These are phyloP conservation scores for Rhagonycha lutea DNA, from an alignment of 2,888 invertebrate genomes.

Conservation along the genomic window DNA sequence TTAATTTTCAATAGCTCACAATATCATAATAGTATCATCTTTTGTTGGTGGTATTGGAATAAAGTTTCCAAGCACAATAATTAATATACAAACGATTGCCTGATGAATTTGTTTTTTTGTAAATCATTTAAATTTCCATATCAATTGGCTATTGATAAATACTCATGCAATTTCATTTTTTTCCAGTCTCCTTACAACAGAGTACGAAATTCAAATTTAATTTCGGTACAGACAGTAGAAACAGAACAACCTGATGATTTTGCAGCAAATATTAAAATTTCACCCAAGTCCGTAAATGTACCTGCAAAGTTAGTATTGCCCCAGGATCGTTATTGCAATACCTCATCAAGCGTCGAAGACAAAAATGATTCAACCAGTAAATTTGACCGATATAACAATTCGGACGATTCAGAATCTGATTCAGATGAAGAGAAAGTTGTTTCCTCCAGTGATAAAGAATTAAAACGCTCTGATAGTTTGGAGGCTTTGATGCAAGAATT, in stretches of 20 bases:
- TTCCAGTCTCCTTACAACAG: constrained; percentile 46
- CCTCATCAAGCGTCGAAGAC: constrained; percentile 22
- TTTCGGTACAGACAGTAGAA: constrained; percentile 56
- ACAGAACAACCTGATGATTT: constrained; percentile 40
- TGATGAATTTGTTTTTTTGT: too few relatives aligned
- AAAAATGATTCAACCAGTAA: constrained; percentile 48
- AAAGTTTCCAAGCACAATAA: too few relatives aligned
- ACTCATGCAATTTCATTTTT: constrained; percentile 3
- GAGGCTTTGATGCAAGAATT: constrained; percentile 60
- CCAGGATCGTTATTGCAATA: constrained; percentile 47
- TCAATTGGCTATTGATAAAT: neutral
- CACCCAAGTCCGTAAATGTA: constrained; percentile 11
- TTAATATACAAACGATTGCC: too few relatives aligned
- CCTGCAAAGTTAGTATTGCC: constrained; percentile 44
- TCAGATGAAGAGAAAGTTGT: constrained; percentile 44
- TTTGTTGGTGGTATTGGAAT: too few relatives aligned
- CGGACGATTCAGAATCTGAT: constrained; percentile 50
- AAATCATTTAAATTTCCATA: too few relatives aligned
- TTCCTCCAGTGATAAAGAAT: constrained; percentile 46
- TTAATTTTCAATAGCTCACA: too few relatives aligned
- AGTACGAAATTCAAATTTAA: constrained; percentile 55
- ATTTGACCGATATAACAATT: constrained; percentile 58
- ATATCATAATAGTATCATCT: too few relatives aligned
- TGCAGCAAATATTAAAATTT: constrained; percentile 24
- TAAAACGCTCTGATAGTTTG: constrained; percentile 57